phyloP scores from a whole-genome alignment of 2,888 invertebrate genomes.

The Acrobasis suavella region DNA sequence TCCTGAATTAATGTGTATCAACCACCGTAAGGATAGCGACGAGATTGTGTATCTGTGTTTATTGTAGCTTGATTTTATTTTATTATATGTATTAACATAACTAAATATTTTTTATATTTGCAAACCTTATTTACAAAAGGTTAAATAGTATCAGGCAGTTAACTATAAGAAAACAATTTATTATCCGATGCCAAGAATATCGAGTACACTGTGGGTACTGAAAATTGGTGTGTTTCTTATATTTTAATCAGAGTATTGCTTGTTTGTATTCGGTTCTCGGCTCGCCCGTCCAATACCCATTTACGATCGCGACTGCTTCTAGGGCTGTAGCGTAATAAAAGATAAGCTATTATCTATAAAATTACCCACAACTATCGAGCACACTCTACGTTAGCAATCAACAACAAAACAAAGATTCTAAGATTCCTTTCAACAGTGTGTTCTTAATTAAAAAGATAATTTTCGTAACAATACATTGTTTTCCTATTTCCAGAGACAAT shows the following conservation, averaged over 20 bases:
- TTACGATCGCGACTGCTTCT: constrained; percentile 40
- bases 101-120: too few species aligned
- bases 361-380: constrained; percentile 17
- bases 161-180: constrained; percentile 8
- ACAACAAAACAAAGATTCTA: background rate
- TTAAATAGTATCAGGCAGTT: background rate
- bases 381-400: background rate
- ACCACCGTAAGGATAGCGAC: too few species aligned
- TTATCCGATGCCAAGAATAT: constrained; percentile 22
- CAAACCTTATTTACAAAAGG: background rate
- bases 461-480: constrained; percentile 36
- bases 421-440: background rate
- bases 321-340: constrained; percentile 31
- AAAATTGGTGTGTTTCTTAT: constrained; percentile 31
- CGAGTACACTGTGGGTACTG: constrained; percentile 21
- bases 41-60: too few species aligned
- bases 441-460: background rate
- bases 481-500: constrained; percentile 57
- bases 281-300: constrained; percentile 42
- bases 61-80: too few species aligned
- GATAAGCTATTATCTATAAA: constrained; percentile 29
- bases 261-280: constrained; percentile 49
- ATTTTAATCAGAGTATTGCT: constrained; percentile 40
- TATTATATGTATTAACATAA: too few species aligned
- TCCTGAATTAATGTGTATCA: too few species aligned